A percentile compares a stretch with the other conserved stretches of the same genome.
Evolutionary conservation across 2,113 vertebrate genomes (phyloP).

Genomic region (Pseudonaja textilis): DNA sequence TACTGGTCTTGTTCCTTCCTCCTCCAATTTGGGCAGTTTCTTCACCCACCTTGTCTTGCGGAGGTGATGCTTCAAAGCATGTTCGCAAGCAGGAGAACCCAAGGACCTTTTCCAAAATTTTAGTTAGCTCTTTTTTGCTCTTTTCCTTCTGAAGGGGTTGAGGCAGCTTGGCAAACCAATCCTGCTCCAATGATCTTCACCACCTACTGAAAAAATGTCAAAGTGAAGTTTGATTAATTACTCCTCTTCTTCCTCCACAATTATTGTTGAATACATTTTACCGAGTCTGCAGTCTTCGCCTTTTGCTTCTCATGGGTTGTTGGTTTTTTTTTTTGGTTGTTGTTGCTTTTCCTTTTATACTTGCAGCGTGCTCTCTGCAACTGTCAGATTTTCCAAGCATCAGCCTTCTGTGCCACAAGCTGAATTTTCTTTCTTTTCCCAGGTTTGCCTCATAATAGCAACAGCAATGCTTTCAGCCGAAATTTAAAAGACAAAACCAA

Average conservation of each 20-base stretch:
- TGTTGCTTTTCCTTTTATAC: neutral
- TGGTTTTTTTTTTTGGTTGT: neutral
- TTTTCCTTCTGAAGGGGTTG: neutral
- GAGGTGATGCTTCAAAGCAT: neutral
- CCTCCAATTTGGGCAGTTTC: neutral
- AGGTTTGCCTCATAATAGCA: neutral
- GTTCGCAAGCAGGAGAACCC: accelerated
- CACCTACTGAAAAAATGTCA: constrained; percentile 43
- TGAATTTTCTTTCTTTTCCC: neutral
- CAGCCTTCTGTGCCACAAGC: neutral
- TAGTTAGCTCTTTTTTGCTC: neutral
- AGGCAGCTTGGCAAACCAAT: neutral
- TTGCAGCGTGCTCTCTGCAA: constrained; percentile 1
- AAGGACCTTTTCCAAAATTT: neutral
- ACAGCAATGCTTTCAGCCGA: neutral
- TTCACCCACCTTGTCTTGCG: neutral
- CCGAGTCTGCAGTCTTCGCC: neutral
- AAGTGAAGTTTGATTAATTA: constrained; percentile 23
- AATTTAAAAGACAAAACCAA: neutral
- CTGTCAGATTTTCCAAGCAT: neutral
- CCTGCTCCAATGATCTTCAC: constrained; percentile 15
- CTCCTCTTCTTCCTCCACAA: constrained; percentile 37
- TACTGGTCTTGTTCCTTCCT: neutral
- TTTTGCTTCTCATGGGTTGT: neutral
- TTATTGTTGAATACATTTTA: constrained; percentile 19